A percentile compares a stretch with the other conserved stretches of the same genome.
Conservation (phyloP, 53 echinoderm and acorn worm species). For the Antedon mediterranea region DNA sequence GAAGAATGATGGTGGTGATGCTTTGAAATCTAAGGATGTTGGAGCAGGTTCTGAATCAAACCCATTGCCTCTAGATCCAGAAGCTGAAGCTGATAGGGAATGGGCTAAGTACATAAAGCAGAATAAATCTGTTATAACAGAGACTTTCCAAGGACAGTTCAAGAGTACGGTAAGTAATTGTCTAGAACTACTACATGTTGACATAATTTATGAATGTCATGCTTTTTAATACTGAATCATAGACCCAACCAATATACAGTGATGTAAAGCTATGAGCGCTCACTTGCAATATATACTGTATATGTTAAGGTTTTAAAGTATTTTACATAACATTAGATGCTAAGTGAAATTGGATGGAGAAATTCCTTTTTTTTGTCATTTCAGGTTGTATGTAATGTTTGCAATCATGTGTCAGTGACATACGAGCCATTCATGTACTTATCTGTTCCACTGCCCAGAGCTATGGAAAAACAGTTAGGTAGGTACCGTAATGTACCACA, state of each 20-base stretch:
- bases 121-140: constrained; percentile 76
- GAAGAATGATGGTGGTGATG: constrained; percentile 17
- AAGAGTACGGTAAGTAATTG: constrained; percentile 86
- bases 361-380: not conserved
- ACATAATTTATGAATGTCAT: too few relatives aligned
- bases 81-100: constrained; percentile 55
- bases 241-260: too few relatives aligned
- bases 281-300: too few relatives aligned
- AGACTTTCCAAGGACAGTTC: constrained; percentile 97
- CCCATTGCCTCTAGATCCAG: not conserved
- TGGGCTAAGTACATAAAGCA: constrained; percentile 61
- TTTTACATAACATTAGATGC: too few relatives aligned
- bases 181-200: too few relatives aligned
- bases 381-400: constrained; percentile 84
- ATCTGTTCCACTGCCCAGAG: constrained; percentile 89
- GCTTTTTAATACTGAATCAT: too few relatives aligned
- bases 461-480: constrained; percentile 99
- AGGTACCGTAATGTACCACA: constrained; percentile 19
- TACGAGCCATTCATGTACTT: constrained; percentile 98
- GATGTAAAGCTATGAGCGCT: too few relatives aligned
- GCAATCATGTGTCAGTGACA: constrained; percentile 92
- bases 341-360: too few relatives aligned
- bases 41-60: not conserved
- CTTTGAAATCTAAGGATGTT: not conserved
- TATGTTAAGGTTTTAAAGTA: too few relatives aligned